Percentiles rank a stretch among this genome's conserved stretches.
Evolutionary conservation across 2,113 vertebrate genomes (phyloP).

Genomic region (Oriolus oriolus): DNA sequence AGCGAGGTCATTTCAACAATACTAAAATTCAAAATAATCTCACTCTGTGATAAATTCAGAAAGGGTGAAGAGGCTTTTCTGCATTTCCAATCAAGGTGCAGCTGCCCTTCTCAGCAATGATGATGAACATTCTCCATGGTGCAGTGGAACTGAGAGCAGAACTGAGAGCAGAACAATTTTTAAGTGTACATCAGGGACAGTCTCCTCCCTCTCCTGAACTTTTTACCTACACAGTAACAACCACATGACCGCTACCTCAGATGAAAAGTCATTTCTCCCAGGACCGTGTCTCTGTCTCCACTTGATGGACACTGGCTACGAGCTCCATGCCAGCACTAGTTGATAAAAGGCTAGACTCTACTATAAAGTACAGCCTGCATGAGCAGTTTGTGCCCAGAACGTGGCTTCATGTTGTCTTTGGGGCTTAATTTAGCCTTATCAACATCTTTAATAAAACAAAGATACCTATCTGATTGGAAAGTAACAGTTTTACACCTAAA

Average conservation of each 20-base stretch:
- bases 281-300: rapidly evolving
- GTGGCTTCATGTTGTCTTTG: rapidly evolving
- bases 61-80: not conserved
- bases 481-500: not conserved
- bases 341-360: not conserved
- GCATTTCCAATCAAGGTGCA: not conserved
- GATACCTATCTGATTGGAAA: not conserved
- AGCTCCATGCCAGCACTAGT: not conserved
- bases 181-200: rapidly evolving
- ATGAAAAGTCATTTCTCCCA: not conserved
- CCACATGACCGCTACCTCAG: not conserved
- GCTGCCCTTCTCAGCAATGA: rapidly evolving
- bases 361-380: rapidly evolving
- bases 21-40: not conserved
- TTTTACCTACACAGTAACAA: not conserved
- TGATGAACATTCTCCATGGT: rapidly evolving
- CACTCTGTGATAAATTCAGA: not conserved
- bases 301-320: not conserved
- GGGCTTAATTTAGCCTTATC: not conserved
- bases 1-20: not conserved
- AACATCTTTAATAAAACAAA: not conserved
- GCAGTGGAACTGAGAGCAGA: not conserved
- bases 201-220: not conserved
- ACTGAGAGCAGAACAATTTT: not conserved
- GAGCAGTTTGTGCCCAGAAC: not conserved